Evolutionary conservation across 2,888 invertebrate species (phyloP).

Genomic region (Hirtodrosophila duncani): DNA sequence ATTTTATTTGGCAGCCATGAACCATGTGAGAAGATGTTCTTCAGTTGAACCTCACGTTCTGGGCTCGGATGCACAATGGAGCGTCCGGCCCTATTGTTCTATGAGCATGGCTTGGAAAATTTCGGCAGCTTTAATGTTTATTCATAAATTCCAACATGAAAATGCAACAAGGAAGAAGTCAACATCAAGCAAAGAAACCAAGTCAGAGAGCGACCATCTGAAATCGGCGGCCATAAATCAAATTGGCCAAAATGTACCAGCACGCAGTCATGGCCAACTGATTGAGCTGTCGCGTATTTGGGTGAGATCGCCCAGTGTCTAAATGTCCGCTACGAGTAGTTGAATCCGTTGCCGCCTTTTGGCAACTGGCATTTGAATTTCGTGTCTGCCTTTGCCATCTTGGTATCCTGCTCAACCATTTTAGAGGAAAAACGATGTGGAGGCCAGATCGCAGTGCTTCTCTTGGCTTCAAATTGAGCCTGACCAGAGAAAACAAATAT

Average conservation of each 20-base stretch:
- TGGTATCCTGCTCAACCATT: constrained; percentile 33
- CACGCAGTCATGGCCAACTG: constrained; percentile 69
- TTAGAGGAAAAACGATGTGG: too few species aligned
- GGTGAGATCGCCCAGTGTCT: constrained; percentile 65
- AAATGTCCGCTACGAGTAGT: constrained; percentile 32
- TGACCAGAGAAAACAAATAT: too few species aligned
- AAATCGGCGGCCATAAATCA: constrained; percentile 57
- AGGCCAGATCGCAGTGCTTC: not conserved
- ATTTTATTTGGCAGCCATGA: constrained; percentile 29
- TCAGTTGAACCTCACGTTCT: constrained; percentile 63
- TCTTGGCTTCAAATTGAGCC: constrained; percentile 4
- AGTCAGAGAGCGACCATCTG: too few species aligned
- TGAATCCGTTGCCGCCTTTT: too few species aligned
- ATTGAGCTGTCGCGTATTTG: constrained; percentile 71
- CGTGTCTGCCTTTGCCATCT: constrained; percentile 46
- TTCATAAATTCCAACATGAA: constrained; percentile 70
- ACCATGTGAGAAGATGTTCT: constrained; percentile 46
- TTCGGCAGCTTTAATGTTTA: constrained; percentile 68
- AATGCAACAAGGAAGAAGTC: constrained; percentile 65
- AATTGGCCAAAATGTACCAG: constrained; percentile 51
- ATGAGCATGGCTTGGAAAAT: constrained; percentile 46
- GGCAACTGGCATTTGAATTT: constrained; percentile 55
- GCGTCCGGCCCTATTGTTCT: constrained; percentile 63
- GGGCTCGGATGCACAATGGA: constrained; percentile 55
- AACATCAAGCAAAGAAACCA: constrained; percentile 46